Percentiles rank a stretch among this genome's conserved stretches.
Conservation (phyloP, 2,888 invertebrate species). For the Itoplectis maculator region DNA sequence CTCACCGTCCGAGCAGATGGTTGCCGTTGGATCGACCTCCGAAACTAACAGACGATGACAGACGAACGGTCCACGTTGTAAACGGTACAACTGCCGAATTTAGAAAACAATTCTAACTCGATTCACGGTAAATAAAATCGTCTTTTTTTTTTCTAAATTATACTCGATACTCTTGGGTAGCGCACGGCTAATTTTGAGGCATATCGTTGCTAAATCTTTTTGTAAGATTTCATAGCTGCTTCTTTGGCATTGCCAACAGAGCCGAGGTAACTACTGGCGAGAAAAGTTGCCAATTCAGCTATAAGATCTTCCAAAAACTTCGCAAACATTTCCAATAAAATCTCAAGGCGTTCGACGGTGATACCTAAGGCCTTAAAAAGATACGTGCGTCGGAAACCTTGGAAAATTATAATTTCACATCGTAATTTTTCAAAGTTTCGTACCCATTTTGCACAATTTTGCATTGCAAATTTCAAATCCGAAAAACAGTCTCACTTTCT, state of each 20-base stretch:
- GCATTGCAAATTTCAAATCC: conserved; percentile 6
- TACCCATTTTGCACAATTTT: conserved; percentile 2
- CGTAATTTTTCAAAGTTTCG: conserved; percentile 6
- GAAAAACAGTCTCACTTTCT: conserved; percentile 3
- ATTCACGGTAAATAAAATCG: neutral
- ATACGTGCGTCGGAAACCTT: neutral
- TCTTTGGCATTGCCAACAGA: neutral
- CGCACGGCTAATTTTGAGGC: neutral
- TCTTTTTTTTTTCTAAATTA: neutral
- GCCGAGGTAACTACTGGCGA: neutral
- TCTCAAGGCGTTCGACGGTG: neutral
- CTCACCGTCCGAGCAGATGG: conserved; percentile 65
- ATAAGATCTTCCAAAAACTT: neutral
- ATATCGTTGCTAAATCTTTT: too few species aligned
- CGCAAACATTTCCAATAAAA: neutral
- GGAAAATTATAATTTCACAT: neutral
- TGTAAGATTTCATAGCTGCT: too few species aligned
- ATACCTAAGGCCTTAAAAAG: neutral
- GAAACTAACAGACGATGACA: conserved; percentile 71
- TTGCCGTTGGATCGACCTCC: conserved; percentile 63
- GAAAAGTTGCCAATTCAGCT: neutral
- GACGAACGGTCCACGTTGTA: conserved; percentile 41
- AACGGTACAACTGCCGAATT: conserved; percentile 53
- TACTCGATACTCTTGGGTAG: neutral
- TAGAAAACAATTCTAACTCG: conserved; percentile 23